Conservation (phyloP, 2,113 vertebrate genomes). For the Puffinus mauretanicus region DNA sequence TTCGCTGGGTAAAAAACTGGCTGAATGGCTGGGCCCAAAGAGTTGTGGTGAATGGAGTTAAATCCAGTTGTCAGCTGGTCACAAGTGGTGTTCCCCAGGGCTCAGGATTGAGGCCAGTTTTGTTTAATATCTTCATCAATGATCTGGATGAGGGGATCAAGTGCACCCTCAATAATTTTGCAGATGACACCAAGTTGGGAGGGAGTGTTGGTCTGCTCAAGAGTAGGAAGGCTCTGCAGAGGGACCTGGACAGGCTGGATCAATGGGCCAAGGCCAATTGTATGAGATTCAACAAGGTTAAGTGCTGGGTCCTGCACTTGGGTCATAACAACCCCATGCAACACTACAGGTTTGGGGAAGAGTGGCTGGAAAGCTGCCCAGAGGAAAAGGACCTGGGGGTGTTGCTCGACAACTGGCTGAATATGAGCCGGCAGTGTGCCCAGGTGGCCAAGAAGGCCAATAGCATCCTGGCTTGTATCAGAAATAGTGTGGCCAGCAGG, state of each 20-base stretch:
- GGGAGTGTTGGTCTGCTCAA: neutral
- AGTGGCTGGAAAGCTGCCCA: no score
- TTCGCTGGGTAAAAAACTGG: neutral
- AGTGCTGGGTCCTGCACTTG: neutral
- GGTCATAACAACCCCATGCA: neutral
- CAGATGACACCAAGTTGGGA: neutral
- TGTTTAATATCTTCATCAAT: neutral
- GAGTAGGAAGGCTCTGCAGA: neutral
- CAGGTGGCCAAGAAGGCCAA: no score
- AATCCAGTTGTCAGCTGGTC: accelerated
- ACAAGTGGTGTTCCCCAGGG: neutral
- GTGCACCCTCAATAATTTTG: neutral
- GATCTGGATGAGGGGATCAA: neutral
- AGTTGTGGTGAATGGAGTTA: neutral
- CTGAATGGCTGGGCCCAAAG: neutral
- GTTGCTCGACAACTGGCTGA: no score
- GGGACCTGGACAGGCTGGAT: neutral
- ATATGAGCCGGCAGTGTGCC: no score
- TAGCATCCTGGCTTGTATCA: neutral
- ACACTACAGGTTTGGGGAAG: no score
- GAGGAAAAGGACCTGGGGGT: no score
- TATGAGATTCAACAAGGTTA: neutral
- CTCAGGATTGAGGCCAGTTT: neutral
- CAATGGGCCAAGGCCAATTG: accelerated
- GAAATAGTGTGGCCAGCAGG: no score